These are phyloP conservation scores for Branchipolynoe longqiensis DNA, from an alignment of 2,888 invertebrate species.

Conservation along the genomic window DNA sequence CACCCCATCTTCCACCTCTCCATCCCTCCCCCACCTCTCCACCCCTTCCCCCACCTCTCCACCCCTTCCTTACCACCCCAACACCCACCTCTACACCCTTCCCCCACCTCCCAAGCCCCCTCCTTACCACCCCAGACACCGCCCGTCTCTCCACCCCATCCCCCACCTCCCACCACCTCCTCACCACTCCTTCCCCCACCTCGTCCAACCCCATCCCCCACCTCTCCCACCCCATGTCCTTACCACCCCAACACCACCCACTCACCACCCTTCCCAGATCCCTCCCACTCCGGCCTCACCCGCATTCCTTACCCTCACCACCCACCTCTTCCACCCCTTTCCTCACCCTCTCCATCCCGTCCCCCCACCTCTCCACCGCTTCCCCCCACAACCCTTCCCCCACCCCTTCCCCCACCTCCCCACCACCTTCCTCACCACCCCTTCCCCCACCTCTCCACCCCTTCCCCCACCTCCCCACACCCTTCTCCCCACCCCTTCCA, in stretches of 20 bases:
- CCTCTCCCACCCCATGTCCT: not conserved
- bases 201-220: not conserved
- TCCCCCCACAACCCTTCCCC: no score
- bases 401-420: no score
- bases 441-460: no score
- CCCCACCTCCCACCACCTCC: not conserved
- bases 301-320: not conserved
- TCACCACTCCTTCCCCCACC: not conserved
- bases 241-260: not conserved
- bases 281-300: not conserved
- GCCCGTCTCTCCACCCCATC: not conserved
- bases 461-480: no score
- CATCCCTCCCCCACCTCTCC: no score
- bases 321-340: not conserved
- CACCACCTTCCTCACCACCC: no score
- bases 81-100: not conserved
- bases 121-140: not conserved
- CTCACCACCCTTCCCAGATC: not conserved
- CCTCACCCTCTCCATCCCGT: no score
- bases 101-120: not conserved
- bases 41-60: no score
- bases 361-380: no score
- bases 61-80: not conserved
- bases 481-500: no score
- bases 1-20: no score